A percentile compares a stretch with the other conserved stretches of the same genome.
Evolutionary conservation across 2,888 invertebrate species (phyloP).

Genomic region (Coremacera marginata): DNA sequence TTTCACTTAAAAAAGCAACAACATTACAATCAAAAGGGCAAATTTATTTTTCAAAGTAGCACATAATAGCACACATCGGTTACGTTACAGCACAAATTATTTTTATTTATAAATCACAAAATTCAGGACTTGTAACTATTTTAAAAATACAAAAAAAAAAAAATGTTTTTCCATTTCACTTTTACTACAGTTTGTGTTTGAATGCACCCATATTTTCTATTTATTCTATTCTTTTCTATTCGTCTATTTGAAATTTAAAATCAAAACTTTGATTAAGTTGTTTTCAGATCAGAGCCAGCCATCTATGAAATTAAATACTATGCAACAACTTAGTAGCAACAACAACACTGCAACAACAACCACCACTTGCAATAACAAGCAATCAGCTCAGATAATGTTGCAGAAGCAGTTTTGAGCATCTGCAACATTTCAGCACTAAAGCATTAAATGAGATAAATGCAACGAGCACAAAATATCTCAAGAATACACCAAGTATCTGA

Average conservation of each 20-base stretch:
- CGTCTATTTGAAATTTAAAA: neutral
- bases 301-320: slow-evolving; percentile 20
- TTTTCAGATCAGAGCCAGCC: neutral
- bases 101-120: too few species aligned
- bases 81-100: too few species aligned
- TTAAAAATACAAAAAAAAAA: too few species aligned
- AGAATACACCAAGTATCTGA: neutral
- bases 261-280: neutral
- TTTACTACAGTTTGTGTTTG: too few species aligned
- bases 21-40: too few species aligned
- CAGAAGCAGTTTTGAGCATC: neutral
- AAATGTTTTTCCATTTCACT: too few species aligned
- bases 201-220: neutral
- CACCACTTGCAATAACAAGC: neutral
- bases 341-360: neutral
- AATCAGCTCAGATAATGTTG: neutral
- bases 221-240: too few species aligned
- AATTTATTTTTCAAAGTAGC: too few species aligned
- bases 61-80: too few species aligned
- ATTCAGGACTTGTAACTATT: too few species aligned
- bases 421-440: slow-evolving; percentile 45
- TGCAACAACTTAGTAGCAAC: neutral
- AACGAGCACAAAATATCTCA: neutral
- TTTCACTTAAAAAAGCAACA: too few species aligned
- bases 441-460: slow-evolving; percentile 44